phyloP scores from a whole-genome alignment of 2,888 invertebrate species.

The Parnassius glacialis region DNA sequence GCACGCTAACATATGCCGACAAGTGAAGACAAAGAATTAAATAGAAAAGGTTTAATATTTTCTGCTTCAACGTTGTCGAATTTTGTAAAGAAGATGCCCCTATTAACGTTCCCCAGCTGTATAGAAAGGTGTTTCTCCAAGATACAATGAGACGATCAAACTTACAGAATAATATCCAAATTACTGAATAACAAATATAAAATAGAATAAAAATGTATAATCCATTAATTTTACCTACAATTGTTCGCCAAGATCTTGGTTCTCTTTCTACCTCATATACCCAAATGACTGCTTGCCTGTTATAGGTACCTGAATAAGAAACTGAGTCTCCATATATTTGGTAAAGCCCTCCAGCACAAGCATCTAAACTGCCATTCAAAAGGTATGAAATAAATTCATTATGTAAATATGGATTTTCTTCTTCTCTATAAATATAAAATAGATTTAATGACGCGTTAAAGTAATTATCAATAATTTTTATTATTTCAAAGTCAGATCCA shows the following conservation, averaged over 20 bases:
- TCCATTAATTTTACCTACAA: slow-evolving; percentile 46
- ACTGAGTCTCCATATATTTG: slow-evolving; percentile 54
- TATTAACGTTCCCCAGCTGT: slow-evolving; percentile 56
- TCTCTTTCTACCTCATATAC: slow-evolving; percentile 51
- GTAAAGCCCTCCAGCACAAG: slow-evolving; percentile 59
- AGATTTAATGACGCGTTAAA: slow-evolving; percentile 53
- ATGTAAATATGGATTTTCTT: slow-evolving; percentile 32
- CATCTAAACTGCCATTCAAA: slow-evolving; percentile 55
- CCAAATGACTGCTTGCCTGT: slow-evolving; percentile 53
- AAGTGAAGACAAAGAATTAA: slow-evolving; percentile 53
- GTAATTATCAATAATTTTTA: slow-evolving; percentile 53
- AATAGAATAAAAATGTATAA: slow-evolving; percentile 57
- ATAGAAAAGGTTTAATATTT: slow-evolving; percentile 51
- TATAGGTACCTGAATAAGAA: slow-evolving; percentile 60
- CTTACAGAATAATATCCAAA: slow-evolving; percentile 46
- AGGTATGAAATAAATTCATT: slow-evolving; percentile 45
- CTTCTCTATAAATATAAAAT: slow-evolving; percentile 39
- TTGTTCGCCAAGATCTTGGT: slow-evolving; percentile 51
- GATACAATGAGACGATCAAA: slow-evolving; percentile 45
- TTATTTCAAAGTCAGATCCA: slow-evolving; percentile 56
- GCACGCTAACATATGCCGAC: slow-evolving; percentile 53
- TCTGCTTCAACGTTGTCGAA: slow-evolving; percentile 53
- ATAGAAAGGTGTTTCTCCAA: slow-evolving; percentile 43
- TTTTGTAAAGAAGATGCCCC: slow-evolving; percentile 49
- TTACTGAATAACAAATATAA: slow-evolving; percentile 48